These are phyloP conservation scores for Phymanthus crucifer DNA, from an alignment of 92 coral and sea anemone genomes.

Conservation along the genomic window DNA sequence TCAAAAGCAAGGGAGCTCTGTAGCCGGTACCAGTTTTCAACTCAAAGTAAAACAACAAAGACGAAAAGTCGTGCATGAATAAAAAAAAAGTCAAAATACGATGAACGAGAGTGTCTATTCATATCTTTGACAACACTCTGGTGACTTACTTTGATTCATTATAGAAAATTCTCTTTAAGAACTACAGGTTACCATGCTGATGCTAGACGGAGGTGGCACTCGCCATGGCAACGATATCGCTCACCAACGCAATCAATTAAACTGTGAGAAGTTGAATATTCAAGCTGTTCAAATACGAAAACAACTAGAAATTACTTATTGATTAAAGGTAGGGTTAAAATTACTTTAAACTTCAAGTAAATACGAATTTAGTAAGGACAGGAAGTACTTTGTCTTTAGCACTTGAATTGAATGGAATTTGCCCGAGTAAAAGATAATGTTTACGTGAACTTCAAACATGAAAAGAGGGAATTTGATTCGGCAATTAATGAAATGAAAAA, in stretches of 20 bases:
- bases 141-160: neutral
- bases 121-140: neutral
- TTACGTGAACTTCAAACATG: neutral
- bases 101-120: neutral
- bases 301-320: conserved; percentile 6
- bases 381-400: neutral
- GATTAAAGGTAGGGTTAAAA: conserved; percentile 10
- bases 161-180: conserved; percentile 18
- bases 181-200: conserved; percentile 7
- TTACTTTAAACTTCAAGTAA: neutral
- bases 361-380: neutral
- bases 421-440: neutral
- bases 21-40: neutral
- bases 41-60: neutral
- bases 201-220: neutral
- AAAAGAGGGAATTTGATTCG: neutral
- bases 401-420: neutral
- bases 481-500: neutral
- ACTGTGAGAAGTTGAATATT: neutral
- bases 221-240: neutral
- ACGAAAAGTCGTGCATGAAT: neutral
- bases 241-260: conserved; percentile 8
- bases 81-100: neutral
- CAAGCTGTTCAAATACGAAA: conserved; percentile 15
- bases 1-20: too few relatives aligned